Base-by-base conservation (phyloP, 2,888 invertebrate species). In the Pyrochroa serraticornis region DNA sequence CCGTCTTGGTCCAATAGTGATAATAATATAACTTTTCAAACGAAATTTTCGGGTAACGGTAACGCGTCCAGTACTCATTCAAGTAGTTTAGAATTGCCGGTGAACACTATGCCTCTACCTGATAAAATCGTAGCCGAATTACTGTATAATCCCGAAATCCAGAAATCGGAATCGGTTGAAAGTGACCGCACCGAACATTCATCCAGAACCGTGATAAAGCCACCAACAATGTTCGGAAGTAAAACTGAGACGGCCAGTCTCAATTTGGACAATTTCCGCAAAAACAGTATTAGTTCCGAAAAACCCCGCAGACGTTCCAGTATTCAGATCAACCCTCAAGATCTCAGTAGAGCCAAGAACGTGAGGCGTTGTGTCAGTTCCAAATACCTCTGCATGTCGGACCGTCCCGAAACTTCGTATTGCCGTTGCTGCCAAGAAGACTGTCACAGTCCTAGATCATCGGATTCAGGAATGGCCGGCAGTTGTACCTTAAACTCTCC, bases 381-480 rank as follows among this genome's bases (percentile, higher is more conserved):
- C 55, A 82, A 81, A 61, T 82, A 76, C 64, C 70, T 84, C 32
- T 70, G 73, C 58, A 51, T 75, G 59, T 62, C 65, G n/a, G 22
- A 22, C 22, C 43, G 62, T 7, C 59, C 65, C 8, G 9, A 31
- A 37, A 65, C 67, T 12, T 51, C 62, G 3, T 67, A 67, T 52
- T 77, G 76, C 62, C 61, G 72, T 14, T 75, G 75, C 51, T 74
- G 75, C 45, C 62, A 65, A 45, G 74, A 74, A 37, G 65, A 68
- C 44, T 87, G 86, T 62, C 86, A 75, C 51, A 90, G 90, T 77
- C 88, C 88, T 0, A 82, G 90, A 61, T 90, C 89, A 6, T 92
- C 93, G 9, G 91, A 91, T 75, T 93, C 92, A 0, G 93, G 93
- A 14, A 90, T 93, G 80, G 93, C 91, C 0, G 93, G 92, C 22